Evolutionary conservation across 2,113 vertebrate species (phyloP).

Genomic region (Empidonax alnorum): DNA sequence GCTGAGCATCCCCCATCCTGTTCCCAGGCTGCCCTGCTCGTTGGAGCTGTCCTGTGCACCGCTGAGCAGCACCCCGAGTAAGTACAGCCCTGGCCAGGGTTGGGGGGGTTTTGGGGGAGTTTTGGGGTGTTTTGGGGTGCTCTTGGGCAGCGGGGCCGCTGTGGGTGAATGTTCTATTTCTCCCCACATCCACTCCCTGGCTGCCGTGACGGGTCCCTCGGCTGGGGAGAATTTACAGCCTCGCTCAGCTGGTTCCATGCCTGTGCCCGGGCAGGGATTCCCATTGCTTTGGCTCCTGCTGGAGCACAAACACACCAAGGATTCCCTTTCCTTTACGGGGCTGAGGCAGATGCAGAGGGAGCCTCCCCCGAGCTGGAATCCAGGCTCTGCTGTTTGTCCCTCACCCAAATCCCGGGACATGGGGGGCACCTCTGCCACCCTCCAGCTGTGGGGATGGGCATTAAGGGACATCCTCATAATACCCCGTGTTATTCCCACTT

Average conservation of each 20-base stretch:
- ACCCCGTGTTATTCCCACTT: accelerated
- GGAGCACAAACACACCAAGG: not conserved
- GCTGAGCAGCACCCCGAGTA: not conserved
- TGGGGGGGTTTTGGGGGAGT: not conserved
- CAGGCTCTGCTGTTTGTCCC: not conserved
- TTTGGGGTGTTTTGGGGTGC: not conserved
- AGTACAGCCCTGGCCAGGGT: not conserved
- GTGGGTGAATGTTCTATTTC: accelerated
- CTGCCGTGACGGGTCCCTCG: not conserved
- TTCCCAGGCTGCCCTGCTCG: not conserved
- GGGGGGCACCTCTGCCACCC: not conserved
- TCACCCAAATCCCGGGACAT: accelerated
- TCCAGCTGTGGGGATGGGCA: accelerated
- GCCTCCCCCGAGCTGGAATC: not conserved
- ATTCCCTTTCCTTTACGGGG: not conserved
- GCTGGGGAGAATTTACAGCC: not conserved
- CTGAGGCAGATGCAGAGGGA: accelerated
- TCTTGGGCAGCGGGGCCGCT: accelerated
- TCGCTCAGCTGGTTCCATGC: not conserved
- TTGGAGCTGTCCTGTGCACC: not conserved
- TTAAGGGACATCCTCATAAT: not conserved
- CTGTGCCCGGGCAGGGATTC: not conserved
- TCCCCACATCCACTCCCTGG: accelerated
- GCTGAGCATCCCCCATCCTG: not conserved
- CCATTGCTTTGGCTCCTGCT: not conserved